phyloP scores from a whole-genome alignment of 2,113 vertebrate species.

The Isichthys henryi region DNA sequence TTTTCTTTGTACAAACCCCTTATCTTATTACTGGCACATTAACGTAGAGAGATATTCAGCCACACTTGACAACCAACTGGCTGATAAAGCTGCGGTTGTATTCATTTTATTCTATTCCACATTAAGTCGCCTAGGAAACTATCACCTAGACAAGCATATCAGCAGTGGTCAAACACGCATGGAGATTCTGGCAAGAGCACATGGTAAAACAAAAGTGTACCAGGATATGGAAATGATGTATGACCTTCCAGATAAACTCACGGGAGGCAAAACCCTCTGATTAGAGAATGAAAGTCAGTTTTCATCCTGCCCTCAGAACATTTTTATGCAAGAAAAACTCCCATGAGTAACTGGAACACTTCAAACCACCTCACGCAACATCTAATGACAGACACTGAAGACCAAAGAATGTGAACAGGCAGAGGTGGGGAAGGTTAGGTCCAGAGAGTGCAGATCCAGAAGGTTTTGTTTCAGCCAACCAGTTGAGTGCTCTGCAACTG shows the following conservation, averaged over 20 bases:
- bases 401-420: not conserved
- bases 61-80: not conserved
- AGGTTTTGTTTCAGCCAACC: not conserved
- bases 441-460: not conserved
- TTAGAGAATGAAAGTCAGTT: not conserved
- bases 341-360: not conserved
- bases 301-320: not conserved
- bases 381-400: not conserved
- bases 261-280: not conserved
- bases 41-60: not conserved
- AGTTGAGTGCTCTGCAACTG: not conserved
- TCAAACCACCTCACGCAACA: not conserved
- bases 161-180: not conserved
- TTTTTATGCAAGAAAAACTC: no score
- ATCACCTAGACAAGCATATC: not conserved
- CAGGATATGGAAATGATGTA: not conserved
- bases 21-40: not conserved
- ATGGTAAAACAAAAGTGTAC: not conserved
- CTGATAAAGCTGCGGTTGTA: not conserved
- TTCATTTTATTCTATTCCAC: not conserved
- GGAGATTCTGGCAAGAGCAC: not conserved
- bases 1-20: conserved; percentile 3
- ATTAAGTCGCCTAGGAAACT: not conserved
- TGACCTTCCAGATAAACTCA: not conserved
- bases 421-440: not conserved